Base-by-base conservation (phyloP, 2,888 invertebrate species). In the Neoaliturus tenellus region DNA sequence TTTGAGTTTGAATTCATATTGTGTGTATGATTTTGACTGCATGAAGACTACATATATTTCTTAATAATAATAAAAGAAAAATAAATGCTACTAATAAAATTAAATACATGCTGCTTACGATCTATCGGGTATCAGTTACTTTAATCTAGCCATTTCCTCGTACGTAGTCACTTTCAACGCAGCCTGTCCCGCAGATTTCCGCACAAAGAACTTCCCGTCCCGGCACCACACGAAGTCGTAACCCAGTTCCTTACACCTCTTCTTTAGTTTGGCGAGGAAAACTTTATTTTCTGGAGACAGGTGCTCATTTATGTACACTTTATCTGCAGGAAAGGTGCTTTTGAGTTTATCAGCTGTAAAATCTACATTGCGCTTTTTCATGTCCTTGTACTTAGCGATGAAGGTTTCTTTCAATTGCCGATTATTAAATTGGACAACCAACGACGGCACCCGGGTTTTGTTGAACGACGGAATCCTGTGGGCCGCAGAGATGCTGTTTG, bases 291-390 rank as follows among this genome's bases (percentile, higher is more conserved):
- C 80, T 14, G 80, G 80, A 23, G 51, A 23, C 4, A 80, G 80
- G 41, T 80, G 58, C 12, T 80, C 55, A 31, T 80, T 80, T 23
- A 80, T 23, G 17, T 48, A 80, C n/a, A 80, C 80, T 80, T 23
- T 80, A 1, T 48, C 35, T 17, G 6, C 14, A 20, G 51, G 51
- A 58, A 80, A 80, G 51, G 51, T 33, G 31, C n/a, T 28, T 3
- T 80, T 55, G 28, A 80, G 25, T 17, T 55, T 51, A 17, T 80
- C 28, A 17, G 58, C 80, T 1, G 80, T 80, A 0, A 51, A 20
- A 41, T 48, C 10, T 1, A 14, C 33, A 23, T 20, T 31, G 39
- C 39, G 35, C 8, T 20, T 20, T 23, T 23, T 51, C 5, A 23
- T 2, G 8, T 51, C 51, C 51, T 23, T 31, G n/a, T 23, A 71